Evolutionary conservation across 2,113 vertebrate genomes (phyloP), one percentile per base, ranked within the genome.

Genomic region (Agelaius tricolor): DNA sequence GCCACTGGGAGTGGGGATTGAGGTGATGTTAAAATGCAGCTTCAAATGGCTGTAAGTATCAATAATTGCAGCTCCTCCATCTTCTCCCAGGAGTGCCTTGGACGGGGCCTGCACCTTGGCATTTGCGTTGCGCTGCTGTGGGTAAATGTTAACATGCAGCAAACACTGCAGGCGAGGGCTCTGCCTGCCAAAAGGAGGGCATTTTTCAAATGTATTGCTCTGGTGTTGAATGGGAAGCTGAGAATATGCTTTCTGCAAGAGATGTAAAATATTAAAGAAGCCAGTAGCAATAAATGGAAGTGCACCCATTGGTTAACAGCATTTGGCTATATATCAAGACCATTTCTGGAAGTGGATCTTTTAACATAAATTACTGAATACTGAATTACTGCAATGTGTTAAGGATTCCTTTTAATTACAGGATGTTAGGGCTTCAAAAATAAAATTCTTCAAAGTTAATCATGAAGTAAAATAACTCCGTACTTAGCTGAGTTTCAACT

Each of bases 391-490:
- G 85, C 77, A 47, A 85, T 83, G 76, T 95, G 95, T 97, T 97
- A 97, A 93, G 96, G 89, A 95, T 97, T 97, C 95, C 95, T 79
- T 89, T 96, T 96, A 96, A 96, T 94, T 97, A 92, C 92, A 86
- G 81, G 79, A 95, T 88, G 80, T 97, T 96, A 95, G 96, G 57
- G 52, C 93, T 93, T 95, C 90, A 96, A 87, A 97, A 95, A 94
- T 90, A 93, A 96, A 95, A 94, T 85, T 80, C 82, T 94, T 93
- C 92, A 85, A 95, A 97, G 93, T 92, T 90, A 92, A 88, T 90
- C 81, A 76, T 51, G 59, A 83, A 96, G 82, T 93, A 90, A 94
- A 97, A 92, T 95, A 94, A 93, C 95, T 96, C 62, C 62, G 13
- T 96, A 95, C 96, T 96, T 96, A 95, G 67, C 78, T 87, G 51